Evolutionary conservation across 2,113 vertebrate genomes (phyloP).

Genomic region (Dipodomys merriami): DNA sequence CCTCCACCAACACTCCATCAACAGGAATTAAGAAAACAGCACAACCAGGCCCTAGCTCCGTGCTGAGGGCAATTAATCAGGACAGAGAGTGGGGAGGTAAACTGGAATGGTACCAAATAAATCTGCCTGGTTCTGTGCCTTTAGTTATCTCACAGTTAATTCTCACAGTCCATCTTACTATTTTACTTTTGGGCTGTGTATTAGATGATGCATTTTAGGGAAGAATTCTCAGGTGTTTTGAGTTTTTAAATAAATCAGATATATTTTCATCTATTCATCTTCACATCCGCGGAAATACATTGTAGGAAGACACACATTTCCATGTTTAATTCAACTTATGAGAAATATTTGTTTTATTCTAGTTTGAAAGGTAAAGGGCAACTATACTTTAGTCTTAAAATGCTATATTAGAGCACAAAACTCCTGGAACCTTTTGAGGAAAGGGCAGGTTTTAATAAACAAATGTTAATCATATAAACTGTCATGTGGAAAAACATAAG

Average conservation of each 20-base stretch:
- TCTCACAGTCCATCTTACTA: conserved; percentile 34
- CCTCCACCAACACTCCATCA: conserved; percentile 60
- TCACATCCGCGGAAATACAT: conserved; percentile 14
- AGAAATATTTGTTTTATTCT: conserved; percentile 10
- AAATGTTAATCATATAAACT: conserved; percentile 62
- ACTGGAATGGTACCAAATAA: conserved; percentile 45
- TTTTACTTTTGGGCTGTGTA: conserved; percentile 34
- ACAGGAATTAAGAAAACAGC: conserved; percentile 67
- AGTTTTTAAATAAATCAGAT: conserved; percentile 38
- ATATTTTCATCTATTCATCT: background rate
- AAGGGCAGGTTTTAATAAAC: conserved; percentile 58
- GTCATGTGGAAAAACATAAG: background rate
- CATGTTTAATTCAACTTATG: background rate
- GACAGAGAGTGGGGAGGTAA: conserved; percentile 24
- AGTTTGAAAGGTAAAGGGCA: background rate
- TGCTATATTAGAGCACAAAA: background rate
- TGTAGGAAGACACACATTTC: background rate
- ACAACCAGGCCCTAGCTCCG: conserved; percentile 39
- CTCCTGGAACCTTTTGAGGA: conserved; percentile 53
- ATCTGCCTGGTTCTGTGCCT: conserved; percentile 20
- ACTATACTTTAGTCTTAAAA: conserved; percentile 42
- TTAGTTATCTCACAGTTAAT: conserved; percentile 38
- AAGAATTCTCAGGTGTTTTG: conserved; percentile 15
- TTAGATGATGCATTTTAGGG: background rate
- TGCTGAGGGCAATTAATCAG: conserved; percentile 71